Evolutionary conservation across 2,888 invertebrate genomes (phyloP).

Genomic region (Flexamia atlantica): DNA sequence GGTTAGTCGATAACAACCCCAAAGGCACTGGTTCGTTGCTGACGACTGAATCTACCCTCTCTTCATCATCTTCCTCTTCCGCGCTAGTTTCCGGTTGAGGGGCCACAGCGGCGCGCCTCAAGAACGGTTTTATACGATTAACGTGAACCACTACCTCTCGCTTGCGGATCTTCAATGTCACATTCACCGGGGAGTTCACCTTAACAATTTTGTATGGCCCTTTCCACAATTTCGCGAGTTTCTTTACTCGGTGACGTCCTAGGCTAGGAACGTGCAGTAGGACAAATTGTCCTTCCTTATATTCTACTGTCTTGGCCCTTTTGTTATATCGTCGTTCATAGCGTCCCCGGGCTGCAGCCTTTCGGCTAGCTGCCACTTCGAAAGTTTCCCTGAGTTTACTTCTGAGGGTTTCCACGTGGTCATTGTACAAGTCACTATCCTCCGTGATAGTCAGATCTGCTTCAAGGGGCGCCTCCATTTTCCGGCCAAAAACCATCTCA

Average conservation of each 20-base stretch:
- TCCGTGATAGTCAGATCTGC: neutral
- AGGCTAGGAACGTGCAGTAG: neutral
- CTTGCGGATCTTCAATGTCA: neutral
- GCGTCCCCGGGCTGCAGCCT: neutral
- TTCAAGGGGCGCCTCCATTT: neutral
- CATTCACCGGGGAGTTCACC: neutral
- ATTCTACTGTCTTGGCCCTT: neutral
- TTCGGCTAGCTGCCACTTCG: neutral
- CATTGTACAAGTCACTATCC: neutral
- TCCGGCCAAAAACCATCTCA: slow-evolving; percentile 5
- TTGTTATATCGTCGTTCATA: neutral
- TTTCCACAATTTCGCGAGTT: slow-evolving; percentile 24
- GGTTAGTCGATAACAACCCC: too few relatives aligned
- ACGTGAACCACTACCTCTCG: slow-evolving; percentile 1
- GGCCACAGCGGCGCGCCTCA: neutral
- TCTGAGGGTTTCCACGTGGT: neutral
- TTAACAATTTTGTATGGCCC: slow-evolving; percentile 9
- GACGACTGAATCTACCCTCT: too few relatives aligned
- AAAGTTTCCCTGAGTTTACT: neutral
- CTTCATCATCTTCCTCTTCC: too few relatives aligned
- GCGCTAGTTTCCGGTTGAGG: too few relatives aligned
- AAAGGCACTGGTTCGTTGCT: too few relatives aligned
- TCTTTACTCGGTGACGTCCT: slow-evolving; percentile 14
- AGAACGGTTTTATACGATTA: slow-evolving; percentile 16
- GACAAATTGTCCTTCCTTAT: neutral